Conservation (phyloP, 2,888 invertebrate species). For the Frankliniella intonsa region DNA sequence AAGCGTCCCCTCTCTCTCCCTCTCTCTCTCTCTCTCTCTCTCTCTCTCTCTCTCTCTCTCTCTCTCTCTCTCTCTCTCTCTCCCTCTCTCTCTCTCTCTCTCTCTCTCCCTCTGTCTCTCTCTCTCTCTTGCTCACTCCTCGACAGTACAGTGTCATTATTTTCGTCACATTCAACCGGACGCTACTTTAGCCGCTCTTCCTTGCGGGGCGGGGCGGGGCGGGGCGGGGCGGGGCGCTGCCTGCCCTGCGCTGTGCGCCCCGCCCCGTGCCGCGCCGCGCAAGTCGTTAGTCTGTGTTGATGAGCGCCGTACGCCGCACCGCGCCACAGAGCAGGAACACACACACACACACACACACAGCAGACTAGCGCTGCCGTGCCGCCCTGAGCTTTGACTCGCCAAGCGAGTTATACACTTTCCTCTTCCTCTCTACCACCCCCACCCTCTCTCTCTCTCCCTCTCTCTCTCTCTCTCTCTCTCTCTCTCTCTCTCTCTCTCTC, state of each 20-base stretch:
- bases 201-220: not conserved
- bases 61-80: slow-evolving; percentile 35
- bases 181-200: not conserved
- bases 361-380: slow-evolving; percentile 2
- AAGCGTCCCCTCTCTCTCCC: slow-evolving; percentile 36
- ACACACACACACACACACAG: not conserved
- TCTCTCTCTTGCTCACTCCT: slow-evolving; percentile 31
- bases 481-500: too few species aligned
- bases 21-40: slow-evolving; percentile 32
- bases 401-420: slow-evolving; percentile 28
- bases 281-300: slow-evolving; percentile 30
- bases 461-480: too few species aligned
- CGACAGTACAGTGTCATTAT: slow-evolving; percentile 28
- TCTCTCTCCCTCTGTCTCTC: slow-evolving; percentile 32
- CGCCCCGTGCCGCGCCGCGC: too few species aligned
- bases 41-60: slow-evolving; percentile 33
- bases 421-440: slow-evolving; percentile 30
- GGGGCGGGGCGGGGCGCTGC: too few species aligned
- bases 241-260: too few species aligned
- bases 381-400: slow-evolving; percentile 30
- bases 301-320: slow-evolving; percentile 28
- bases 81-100: slow-evolving; percentile 33
- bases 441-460: slow-evolving; percentile 37
- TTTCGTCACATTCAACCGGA: slow-evolving; percentile 32
- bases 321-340: slow-evolving; percentile 27